Conservation (phyloP, 2,797 vertebrate genomes). For the Petrocephalus schoutedeni region DNA sequence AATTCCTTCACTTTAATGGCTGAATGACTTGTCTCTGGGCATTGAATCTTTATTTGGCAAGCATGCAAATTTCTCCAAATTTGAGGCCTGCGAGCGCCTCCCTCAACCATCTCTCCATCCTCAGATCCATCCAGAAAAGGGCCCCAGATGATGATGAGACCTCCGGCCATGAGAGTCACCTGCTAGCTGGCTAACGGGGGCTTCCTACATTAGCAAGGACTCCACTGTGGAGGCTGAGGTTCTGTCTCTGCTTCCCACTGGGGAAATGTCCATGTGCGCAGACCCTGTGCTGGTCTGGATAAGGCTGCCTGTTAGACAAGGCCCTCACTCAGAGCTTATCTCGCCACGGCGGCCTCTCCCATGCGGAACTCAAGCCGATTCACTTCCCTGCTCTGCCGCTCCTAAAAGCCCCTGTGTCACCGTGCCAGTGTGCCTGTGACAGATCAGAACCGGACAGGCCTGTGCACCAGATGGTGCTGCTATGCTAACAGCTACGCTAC, state of each 20-base stretch:
- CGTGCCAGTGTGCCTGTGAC: slow-evolving; percentile 41
- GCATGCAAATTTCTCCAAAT: slow-evolving; percentile 60
- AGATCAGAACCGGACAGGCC: slow-evolving; percentile 41
- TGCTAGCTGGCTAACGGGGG: not conserved
- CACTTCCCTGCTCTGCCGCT: slow-evolving; percentile 18
- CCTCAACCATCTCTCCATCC: not conserved
- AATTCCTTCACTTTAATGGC: slow-evolving; percentile 34
- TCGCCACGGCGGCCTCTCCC: not conserved
- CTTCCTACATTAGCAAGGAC: not conserved
- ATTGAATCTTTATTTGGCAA: slow-evolving; percentile 31
- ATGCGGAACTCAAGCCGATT: not conserved
- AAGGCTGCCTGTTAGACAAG: not conserved
- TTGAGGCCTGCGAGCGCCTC: slow-evolving; percentile 20
- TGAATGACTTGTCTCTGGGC: slow-evolving; percentile 51
- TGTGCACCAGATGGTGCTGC: slow-evolving; percentile 56
- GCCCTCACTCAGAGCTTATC: not conserved
- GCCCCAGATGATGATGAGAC: not conserved
- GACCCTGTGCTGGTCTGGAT: not conserved
- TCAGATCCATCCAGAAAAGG: not conserved
- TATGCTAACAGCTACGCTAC: slow-evolving; percentile 38
- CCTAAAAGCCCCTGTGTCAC: slow-evolving; percentile 48
- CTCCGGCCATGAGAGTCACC: not conserved
- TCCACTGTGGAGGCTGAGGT: not conserved
- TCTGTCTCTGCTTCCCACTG: not conserved
- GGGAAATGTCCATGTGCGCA: not conserved